Conservation (phyloP, 2,888 invertebrate species). For the Cryptophagus acutangulus region DNA sequence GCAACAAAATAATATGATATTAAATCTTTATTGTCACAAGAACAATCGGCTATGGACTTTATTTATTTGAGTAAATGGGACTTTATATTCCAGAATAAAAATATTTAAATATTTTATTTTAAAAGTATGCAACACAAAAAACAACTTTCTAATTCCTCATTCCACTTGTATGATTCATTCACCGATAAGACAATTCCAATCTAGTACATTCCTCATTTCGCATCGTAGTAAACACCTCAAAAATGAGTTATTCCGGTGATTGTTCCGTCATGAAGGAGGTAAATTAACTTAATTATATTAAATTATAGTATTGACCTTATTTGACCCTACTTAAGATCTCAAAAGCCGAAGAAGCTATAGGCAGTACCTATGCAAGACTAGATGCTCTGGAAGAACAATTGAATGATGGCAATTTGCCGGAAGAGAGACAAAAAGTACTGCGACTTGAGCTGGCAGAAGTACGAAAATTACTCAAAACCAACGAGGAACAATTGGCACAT, state of each 20-base stretch:
- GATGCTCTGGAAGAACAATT: constrained; percentile 37
- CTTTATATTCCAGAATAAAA: too few species aligned
- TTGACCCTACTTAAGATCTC: constrained; percentile 32
- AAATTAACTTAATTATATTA: neutral
- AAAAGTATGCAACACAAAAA: too few species aligned
- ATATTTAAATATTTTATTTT: too few species aligned
- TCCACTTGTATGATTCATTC: too few species aligned
- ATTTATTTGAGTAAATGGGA: too few species aligned
- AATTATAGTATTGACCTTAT: neutral
- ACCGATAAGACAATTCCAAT: too few species aligned
- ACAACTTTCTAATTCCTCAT: too few species aligned
- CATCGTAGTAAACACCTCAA: neutral
- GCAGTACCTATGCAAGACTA: constrained; percentile 35
- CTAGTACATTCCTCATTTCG: too few species aligned
- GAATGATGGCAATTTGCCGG: constrained; percentile 27
- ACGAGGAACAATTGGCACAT: constrained; percentile 38
- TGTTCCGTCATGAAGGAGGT: constrained; percentile 30
- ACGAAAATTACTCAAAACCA: constrained; percentile 38
- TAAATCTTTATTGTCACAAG: too few species aligned
- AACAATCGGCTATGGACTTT: too few species aligned
- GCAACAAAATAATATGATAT: too few species aligned
- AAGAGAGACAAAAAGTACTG: constrained; percentile 31
- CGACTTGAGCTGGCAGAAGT: constrained; percentile 40
- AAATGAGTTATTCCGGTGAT: constrained; percentile 11
- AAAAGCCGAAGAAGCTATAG: constrained; percentile 39